Evolutionary conservation across 2,797 vertebrate species (phyloP).

Genomic region (Eleutherodactylus coqui): DNA sequence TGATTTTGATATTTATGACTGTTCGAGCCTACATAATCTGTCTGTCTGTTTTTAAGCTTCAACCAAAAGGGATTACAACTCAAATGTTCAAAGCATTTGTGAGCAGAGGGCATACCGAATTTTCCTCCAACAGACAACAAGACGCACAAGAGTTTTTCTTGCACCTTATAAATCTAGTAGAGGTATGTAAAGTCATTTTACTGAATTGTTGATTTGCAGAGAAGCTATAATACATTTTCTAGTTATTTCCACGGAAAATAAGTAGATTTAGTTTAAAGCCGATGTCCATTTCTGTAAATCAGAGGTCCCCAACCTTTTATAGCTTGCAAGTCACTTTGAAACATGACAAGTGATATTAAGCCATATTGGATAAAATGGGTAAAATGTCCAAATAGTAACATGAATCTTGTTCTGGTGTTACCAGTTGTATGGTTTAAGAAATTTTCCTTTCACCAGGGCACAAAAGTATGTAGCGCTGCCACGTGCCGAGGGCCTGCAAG

Average conservation of each 20-base stretch:
- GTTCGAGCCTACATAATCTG: background rate
- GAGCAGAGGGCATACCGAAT: conserved; percentile 92
- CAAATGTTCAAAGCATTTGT: conserved; percentile 93
- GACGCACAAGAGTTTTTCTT: conserved; percentile 93
- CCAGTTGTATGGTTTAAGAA: background rate
- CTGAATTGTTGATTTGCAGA: background rate
- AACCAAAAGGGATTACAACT: conserved; percentile 89
- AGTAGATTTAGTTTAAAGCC: background rate
- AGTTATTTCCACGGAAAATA: background rate
- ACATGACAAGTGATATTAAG: background rate
- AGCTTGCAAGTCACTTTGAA: background rate
- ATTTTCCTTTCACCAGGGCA: too few species aligned
- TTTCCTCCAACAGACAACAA: conserved; percentile 96
- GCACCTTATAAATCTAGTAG: conserved; percentile 90
- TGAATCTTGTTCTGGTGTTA: background rate
- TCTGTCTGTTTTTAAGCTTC: conserved; percentile 77
- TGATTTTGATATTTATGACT: background rate
- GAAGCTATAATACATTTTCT: background rate
- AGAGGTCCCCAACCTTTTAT: background rate
- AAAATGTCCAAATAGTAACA: background rate
- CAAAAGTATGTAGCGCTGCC: background rate
- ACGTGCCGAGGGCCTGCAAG: too few species aligned
- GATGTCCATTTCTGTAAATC: background rate
- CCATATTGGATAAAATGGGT: background rate
- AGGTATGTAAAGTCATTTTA: conserved; percentile 78